phyloP scores from a whole-genome alignment of 2,888 invertebrate species.

The Calameuta filiformis region DNA sequence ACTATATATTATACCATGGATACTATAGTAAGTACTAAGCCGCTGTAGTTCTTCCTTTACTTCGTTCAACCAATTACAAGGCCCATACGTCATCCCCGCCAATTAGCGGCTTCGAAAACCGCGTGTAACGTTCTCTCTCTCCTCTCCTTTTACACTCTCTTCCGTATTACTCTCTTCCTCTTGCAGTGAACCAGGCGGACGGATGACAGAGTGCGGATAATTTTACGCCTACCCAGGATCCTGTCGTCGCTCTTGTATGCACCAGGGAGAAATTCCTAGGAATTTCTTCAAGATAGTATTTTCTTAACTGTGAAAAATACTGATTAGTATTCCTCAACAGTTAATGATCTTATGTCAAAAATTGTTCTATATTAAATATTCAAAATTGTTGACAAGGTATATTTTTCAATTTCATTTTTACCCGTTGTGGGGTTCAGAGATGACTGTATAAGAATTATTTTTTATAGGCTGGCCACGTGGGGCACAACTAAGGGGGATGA shows the following conservation, averaged over 20 bases:
- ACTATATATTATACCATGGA: background rate
- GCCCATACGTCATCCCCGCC: slow-evolving; percentile 62
- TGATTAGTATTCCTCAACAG: background rate
- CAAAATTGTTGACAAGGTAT: background rate
- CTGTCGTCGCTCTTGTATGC: slow-evolving; percentile 39
- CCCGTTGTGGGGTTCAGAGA: background rate
- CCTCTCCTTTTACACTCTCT: slow-evolving; percentile 23
- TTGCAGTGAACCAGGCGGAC: slow-evolving; percentile 8
- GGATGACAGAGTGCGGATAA: slow-evolving; percentile 52
- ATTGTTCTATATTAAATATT: background rate
- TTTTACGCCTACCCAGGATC: slow-evolving; percentile 49
- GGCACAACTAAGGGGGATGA: slow-evolving; percentile 2
- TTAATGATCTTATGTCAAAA: background rate
- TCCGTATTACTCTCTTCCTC: slow-evolving; percentile 14
- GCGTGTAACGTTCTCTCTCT: slow-evolving; percentile 21
- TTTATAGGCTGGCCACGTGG: background rate
- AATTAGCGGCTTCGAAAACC: slow-evolving; percentile 58
- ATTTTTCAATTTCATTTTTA: background rate
- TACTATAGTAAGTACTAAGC: background rate
- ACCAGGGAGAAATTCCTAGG: background rate
- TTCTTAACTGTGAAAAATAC: background rate
- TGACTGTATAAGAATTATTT: background rate
- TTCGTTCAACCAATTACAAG: slow-evolving; percentile 62
- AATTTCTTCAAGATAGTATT: background rate
- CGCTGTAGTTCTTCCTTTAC: slow-evolving; percentile 29